Evolutionary conservation across 2,113 vertebrate species (phyloP).

Genomic region (Uria aalge): DNA sequence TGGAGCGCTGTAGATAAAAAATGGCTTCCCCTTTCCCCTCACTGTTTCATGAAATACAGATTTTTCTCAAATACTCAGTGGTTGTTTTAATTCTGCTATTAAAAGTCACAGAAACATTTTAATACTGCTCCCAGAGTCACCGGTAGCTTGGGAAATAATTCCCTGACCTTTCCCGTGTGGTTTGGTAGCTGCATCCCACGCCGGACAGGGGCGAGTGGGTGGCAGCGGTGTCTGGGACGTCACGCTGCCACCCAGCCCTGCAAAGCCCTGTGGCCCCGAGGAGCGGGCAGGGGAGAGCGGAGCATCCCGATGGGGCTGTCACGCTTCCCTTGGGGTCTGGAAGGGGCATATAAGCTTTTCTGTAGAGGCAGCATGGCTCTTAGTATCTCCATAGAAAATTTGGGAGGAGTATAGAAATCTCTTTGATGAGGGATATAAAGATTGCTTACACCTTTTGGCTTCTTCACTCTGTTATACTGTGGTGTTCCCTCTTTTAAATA

Average conservation of each 20-base stretch:
- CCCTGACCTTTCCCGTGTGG: rapidly evolving
- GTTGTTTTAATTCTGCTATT: background rate
- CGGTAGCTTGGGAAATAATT: background rate
- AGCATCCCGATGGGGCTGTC: background rate
- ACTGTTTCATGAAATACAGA: background rate
- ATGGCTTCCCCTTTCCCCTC: background rate
- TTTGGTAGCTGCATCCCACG: rapidly evolving
- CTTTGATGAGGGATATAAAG: background rate
- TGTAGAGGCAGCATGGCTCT: background rate
- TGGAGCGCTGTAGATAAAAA: background rate
- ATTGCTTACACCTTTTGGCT: background rate
- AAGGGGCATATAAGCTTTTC: background rate
- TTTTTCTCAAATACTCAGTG: background rate
- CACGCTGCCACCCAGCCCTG: rapidly evolving
- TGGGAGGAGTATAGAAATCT: background rate
- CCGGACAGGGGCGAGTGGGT: background rate
- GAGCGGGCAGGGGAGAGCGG: background rate
- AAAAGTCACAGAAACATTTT: background rate
- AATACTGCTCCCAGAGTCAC: rapidly evolving
- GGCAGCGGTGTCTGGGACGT: background rate
- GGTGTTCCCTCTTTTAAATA: background rate
- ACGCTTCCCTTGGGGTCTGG: background rate
- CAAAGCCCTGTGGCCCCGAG: rapidly evolving
- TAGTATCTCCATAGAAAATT: background rate
- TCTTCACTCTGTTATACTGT: background rate